Evolutionary conservation across 2,888 invertebrate genomes (phyloP).

Genomic region (Conus canariensis): DNA sequence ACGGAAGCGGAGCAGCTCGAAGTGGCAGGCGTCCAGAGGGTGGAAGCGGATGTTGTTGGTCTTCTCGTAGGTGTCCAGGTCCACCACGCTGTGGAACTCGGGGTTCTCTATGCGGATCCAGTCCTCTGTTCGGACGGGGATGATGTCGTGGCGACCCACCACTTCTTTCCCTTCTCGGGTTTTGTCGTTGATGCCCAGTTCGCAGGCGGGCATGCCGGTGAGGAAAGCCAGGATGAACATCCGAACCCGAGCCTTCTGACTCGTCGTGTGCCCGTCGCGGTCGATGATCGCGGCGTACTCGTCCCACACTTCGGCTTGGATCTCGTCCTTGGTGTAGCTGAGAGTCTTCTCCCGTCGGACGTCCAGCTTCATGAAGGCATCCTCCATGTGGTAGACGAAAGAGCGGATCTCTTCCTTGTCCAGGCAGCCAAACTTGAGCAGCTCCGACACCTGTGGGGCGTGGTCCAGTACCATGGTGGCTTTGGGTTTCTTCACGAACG

Average conservation of each 20-base stretch:
- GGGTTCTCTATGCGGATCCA: slow-evolving; percentile 98
- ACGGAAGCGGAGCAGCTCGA: slow-evolving; percentile 96
- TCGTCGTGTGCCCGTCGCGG: slow-evolving; percentile 71
- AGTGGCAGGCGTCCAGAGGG: slow-evolving; percentile 98
- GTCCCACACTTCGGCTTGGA: slow-evolving; percentile 77
- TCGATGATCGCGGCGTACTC: slow-evolving; percentile 77
- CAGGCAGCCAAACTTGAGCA: slow-evolving; percentile 96
- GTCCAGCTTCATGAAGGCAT: slow-evolving; percentile 84
- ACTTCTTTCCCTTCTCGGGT: slow-evolving; percentile 99
- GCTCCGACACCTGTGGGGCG: slow-evolving; percentile 94
- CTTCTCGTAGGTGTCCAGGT: slow-evolving; percentile 91
- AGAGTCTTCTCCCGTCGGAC: slow-evolving; percentile 74
- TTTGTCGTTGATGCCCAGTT: slow-evolving; percentile 98
- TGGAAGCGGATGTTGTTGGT: slow-evolving; percentile 80
- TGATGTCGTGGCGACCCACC: slow-evolving; percentile 98
- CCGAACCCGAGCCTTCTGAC: slow-evolving; percentile 95
- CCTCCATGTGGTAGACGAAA: slow-evolving; percentile 94
- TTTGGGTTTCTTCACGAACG: slow-evolving; percentile 77
- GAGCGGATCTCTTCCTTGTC: slow-evolving; percentile 93
- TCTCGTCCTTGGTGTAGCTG: slow-evolving; percentile 78
- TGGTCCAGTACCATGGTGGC: slow-evolving; percentile 88
- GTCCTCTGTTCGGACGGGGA: slow-evolving; percentile 94
- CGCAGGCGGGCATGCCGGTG: slow-evolving; percentile 95
- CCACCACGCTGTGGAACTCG: slow-evolving; percentile 96
- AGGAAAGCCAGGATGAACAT: slow-evolving; percentile 97